Percentiles rank a stretch among this genome's conserved stretches.
These are phyloP conservation scores for Ornithoptera alexandrae DNA, from an alignment of 2,888 invertebrate genomes.

Conservation along the genomic window DNA sequence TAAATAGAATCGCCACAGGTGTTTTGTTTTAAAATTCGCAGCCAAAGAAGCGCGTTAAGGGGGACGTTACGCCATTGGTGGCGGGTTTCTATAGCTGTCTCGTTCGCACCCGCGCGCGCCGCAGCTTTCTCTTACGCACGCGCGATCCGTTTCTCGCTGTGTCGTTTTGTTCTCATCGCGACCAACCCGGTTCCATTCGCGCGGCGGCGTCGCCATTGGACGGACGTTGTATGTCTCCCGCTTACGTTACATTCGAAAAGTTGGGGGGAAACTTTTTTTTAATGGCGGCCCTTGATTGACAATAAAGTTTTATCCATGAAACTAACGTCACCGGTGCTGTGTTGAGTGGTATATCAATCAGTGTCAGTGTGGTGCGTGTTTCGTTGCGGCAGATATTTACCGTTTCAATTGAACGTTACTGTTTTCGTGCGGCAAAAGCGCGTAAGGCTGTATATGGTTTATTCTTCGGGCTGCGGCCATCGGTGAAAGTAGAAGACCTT, in stretches of 20 bases:
- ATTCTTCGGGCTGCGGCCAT: conserved; percentile 62
- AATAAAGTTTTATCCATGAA: conserved; percentile 47
- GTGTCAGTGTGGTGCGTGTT: conserved; percentile 39
- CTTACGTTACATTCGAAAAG: conserved; percentile 64
- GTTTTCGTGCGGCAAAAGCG: conserved; percentile 72
- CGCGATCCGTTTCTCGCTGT: conserved; percentile 53
- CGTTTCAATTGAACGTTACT: conserved; percentile 76
- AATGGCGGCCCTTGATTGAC: conserved; percentile 52
- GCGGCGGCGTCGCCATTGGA: conserved; percentile 60
- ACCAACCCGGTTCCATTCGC: conserved; percentile 48
- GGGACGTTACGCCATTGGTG: conserved; percentile 36
- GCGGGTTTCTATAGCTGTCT: conserved; percentile 50
- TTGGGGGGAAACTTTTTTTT: conserved; percentile 64
- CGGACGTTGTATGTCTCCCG: conserved; percentile 51
- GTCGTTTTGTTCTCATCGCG: conserved; percentile 53
- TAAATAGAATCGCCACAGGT: conserved; percentile 27
- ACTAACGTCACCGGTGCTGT: conserved; percentile 60
- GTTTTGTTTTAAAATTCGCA: conserved; percentile 33
- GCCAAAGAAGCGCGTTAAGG: conserved; percentile 30
- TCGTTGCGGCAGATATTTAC: conserved; percentile 66
- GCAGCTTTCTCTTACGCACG: conserved; percentile 47
- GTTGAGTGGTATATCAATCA: conserved; percentile 56
- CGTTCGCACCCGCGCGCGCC: conserved; percentile 38
- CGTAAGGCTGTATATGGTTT: conserved; percentile 71
- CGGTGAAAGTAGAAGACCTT: conserved; percentile 79